phyloP scores from a whole-genome alignment of 2,113 vertebrate species.

The Amphiprion ocellaris region DNA sequence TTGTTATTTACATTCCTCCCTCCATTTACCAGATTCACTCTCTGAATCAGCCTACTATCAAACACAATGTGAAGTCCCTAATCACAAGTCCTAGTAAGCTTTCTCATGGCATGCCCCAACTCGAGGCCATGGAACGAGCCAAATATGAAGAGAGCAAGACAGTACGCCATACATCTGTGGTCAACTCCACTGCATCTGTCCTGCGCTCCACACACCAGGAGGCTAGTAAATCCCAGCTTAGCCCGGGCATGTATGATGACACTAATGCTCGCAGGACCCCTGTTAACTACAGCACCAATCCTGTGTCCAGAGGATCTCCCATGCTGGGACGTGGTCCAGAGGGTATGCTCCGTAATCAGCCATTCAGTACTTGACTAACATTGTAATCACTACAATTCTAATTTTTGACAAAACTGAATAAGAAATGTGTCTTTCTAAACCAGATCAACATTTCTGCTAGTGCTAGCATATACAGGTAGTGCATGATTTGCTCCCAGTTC shows the following conservation, averaged over 20 bases:
- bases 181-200: slow-evolving; percentile 95
- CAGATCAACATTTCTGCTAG: slow-evolving; percentile 10
- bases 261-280: slow-evolving; percentile 93
- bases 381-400: slow-evolving; percentile 1
- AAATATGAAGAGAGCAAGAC: slow-evolving; percentile 94
- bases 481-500: neutral
- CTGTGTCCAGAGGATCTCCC: slow-evolving; percentile 94
- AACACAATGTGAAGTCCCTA: slow-evolving; percentile 98
- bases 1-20: neutral
- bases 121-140: slow-evolving; percentile 90
- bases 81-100: slow-evolving; percentile 94
- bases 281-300: slow-evolving; percentile 91
- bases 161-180: slow-evolving; percentile 93
- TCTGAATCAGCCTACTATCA: slow-evolving; percentile 93
- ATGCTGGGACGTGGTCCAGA: slow-evolving; percentile 91
- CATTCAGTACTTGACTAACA: neutral
- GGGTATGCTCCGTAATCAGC: slow-evolving; percentile 79
- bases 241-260: slow-evolving; percentile 97
- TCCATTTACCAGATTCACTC: slow-evolving; percentile 87
- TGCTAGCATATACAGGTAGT: slow-evolving; percentile 3
- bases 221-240: slow-evolving; percentile 92
- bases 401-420: slow-evolving; percentile 9
- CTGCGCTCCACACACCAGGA: slow-evolving; percentile 97
- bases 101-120: slow-evolving; percentile 88
- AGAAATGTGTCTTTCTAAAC: slow-evolving; percentile 11